Evolutionary conservation across 2,113 vertebrate species (phyloP), one percentile per base, ranked within the genome.

Genomic region (Nycticorax nycticorax): DNA sequence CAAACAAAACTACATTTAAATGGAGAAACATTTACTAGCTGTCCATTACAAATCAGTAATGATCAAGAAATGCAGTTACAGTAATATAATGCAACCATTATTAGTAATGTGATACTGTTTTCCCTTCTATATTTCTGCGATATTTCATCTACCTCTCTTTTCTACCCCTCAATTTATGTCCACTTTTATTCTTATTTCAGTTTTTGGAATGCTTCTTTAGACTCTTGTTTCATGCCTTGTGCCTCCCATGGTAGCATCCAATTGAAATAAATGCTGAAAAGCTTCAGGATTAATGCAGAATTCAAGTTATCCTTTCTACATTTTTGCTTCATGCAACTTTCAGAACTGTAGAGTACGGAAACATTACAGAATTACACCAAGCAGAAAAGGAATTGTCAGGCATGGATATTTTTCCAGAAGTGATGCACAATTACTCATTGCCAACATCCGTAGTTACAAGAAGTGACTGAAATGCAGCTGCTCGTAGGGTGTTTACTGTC

Each of bases 381-480:
- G 78, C 28, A 94, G 82, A 81, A 85, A 77, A 68, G 18, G 35
- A 85, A 74, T 63, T 73, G 75, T 45, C 45, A 80, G 28, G 28
- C 18, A 62, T 28, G n/a, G 41, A 33, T 68, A 21, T 80, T 88
- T 92, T 93, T 92, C 75, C 75, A 77, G 52, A 94, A 95, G 20
- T 63, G 59, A 81, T 63, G 72, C 30, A 74, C 50, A 90, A 74
- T 59, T 72, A 67, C 45, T 83, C 39, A 48, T 92, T 94, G 53
- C 52, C 79, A 93, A 24, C 68, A 95, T 39, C 64, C 59, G n/a
- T 35, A 83, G 75, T 47, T 87, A 67, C 18, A 76, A 87, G 81
- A 94, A 92, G 62, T 73, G 57, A 91, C 62, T 90, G 75, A 94
- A 93, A 94, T 52, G 73, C 82, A 96, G 83, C 68, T 84, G 80